Evolutionary conservation across 2,113 vertebrate genomes (phyloP), one percentile per base, ranked within the genome.

Genomic region (Conger conger): DNA sequence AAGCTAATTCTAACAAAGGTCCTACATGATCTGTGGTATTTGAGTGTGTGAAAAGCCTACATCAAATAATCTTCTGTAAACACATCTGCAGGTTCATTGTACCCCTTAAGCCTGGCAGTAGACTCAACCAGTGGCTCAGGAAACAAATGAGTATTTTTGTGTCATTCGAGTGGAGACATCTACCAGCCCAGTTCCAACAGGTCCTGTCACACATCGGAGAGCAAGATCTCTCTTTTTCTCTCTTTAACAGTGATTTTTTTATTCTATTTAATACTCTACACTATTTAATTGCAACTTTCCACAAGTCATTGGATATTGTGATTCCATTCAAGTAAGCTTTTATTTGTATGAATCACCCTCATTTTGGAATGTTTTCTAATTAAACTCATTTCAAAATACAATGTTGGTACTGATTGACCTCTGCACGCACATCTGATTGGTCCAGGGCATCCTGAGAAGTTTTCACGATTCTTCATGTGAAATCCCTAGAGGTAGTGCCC

Each of bases 61-160:
- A 79, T 76, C 42, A 76, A 76, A 20, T 81, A 73, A 82, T 81
- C 84, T 85, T 38, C 35, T 7, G 54, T 23, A 80, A 73, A 85
- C 40, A 11, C 50, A 81, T 38, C 30, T 85, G 60, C n/a, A 68
- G 57, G 30, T 36, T 76, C 79, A 73, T 40, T 40, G 40, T 53
- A 17, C 5, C 30, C 23, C 60, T 73, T 45, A 85, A 85, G 57
- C 57, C 57, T 63, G 57, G 57, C 23, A 27, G 57, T 63, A 63
- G 1, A 63, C 23, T 9, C 6, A 27, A 27, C 23, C 20, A 23
- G 57, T 63, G 20, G 57, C 23, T 60, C 57, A 60, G 23, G 57
- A 20, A 20, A 60, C 23, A 4, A 27, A 60, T 27, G 57, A 27
- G 57, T 60, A 60, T 60, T 27, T 60, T 60, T 4, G 23, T 60